phyloP scores from a whole-genome alignment of 2,113 vertebrate species.

The Podarcis raffonei region DNA sequence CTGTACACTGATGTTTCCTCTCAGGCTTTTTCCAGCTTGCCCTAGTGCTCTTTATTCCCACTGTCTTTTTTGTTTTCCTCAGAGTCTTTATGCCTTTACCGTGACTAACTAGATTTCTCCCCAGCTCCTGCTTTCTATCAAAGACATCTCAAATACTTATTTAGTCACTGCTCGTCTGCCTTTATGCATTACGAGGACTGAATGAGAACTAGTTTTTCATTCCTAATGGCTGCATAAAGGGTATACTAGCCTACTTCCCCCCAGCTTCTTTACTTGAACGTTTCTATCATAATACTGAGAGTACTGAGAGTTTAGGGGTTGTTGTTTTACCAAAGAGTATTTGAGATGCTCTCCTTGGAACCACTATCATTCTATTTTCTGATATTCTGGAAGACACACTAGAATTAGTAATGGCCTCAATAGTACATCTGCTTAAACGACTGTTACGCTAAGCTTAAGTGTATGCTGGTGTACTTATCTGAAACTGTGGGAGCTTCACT shows the following conservation, averaged over 20 bases:
- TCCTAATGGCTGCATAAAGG: background rate
- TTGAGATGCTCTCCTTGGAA: background rate
- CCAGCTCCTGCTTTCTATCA: slow-evolving; percentile 37
- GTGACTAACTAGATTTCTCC: slow-evolving; percentile 51
- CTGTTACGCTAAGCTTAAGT: too few relatives aligned
- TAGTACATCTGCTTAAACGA: too few relatives aligned
- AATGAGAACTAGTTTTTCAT: background rate
- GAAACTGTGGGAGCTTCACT: too few relatives aligned
- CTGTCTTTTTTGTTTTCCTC: slow-evolving; percentile 45
- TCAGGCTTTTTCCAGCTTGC: slow-evolving; percentile 21
- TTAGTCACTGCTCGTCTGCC: background rate
- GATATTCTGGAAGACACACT: too few relatives aligned
- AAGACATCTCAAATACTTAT: slow-evolving; percentile 51
- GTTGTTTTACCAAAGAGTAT: background rate
- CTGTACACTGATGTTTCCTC: slow-evolving; percentile 45
- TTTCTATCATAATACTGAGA: background rate
- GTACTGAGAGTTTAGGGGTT: background rate
- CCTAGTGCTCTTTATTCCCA: background rate
- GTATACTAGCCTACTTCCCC: slow-evolving; percentile 18
- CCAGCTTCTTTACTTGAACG: slow-evolving; percentile 9
- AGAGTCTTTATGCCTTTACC: slow-evolving; percentile 41
- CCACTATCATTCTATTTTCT: too few relatives aligned
- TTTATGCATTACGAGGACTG: background rate
- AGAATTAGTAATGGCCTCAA: too few relatives aligned
- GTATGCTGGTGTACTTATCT: too few relatives aligned